Conservation (phyloP, 2,888 invertebrate species). For the Caenorhabditis parvicauda region DNA sequence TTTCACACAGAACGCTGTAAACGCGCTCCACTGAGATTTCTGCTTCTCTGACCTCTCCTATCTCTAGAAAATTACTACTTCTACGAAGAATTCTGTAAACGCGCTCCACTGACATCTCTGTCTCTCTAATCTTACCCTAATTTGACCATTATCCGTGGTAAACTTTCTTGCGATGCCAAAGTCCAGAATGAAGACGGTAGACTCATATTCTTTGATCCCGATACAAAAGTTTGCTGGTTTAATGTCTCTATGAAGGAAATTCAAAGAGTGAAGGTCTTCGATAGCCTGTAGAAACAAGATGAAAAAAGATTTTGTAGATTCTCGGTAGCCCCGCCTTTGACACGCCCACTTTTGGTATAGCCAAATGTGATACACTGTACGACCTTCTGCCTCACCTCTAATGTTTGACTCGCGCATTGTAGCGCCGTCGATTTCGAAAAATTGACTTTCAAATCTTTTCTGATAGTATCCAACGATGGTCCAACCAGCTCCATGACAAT, state of each 20-base stretch:
- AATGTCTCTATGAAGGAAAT: constrained; percentile 28
- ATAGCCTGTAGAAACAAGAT: constrained; percentile 19
- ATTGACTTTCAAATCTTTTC: constrained; percentile 13
- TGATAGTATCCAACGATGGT: constrained; percentile 20
- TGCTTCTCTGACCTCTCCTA: too few relatives aligned
- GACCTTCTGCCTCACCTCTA: too few relatives aligned
- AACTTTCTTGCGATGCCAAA: constrained; percentile 51
- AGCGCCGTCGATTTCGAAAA: constrained; percentile 13
- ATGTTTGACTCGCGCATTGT: too few relatives aligned
- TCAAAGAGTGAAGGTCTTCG: constrained; percentile 19
- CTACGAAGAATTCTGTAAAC: too few relatives aligned
- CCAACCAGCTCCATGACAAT: constrained; percentile 26
- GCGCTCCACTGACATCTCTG: too few relatives aligned
- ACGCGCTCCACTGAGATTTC: too few relatives aligned
- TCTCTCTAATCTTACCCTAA: constrained; percentile 35
- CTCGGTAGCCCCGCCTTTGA: too few relatives aligned
- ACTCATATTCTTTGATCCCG: constrained; percentile 24
- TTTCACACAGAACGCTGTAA: too few relatives aligned
- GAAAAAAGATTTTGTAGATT: too few relatives aligned
- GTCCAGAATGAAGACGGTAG: constrained; percentile 39
- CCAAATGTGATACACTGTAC: too few relatives aligned
- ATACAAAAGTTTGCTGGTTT: constrained; percentile 41
- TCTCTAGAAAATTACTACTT: too few relatives aligned
- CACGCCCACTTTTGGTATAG: too few relatives aligned
- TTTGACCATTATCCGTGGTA: constrained; percentile 21